phyloP scores from a whole-genome alignment of 2,888 invertebrate genomes.

The Steinernema carpocapsae region DNA sequence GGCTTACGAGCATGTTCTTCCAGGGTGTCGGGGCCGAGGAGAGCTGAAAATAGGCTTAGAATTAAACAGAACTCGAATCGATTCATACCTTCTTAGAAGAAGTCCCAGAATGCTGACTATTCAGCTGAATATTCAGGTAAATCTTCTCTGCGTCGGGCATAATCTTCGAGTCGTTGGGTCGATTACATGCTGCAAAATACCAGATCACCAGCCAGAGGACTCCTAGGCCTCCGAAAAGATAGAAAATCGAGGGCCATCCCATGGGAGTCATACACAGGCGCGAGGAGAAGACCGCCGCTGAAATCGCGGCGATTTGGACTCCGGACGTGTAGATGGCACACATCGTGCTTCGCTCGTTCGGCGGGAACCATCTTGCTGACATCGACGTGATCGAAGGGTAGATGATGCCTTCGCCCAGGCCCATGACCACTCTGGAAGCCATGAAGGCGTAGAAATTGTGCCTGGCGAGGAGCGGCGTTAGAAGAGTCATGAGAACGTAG shows the following conservation, averaged over 20 bases:
- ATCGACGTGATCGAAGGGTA: conserved; percentile 44
- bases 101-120: conserved; percentile 20
- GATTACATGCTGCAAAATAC: conserved; percentile 43
- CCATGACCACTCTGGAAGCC: conserved; percentile 51
- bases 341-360: conserved; percentile 25
- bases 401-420: conserved; percentile 51
- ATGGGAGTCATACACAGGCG: conserved; percentile 27
- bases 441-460: conserved; percentile 50
- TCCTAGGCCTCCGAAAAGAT: conserved; percentile 39
- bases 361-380: conserved; percentile 38
- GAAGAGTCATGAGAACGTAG: conserved; percentile 45
- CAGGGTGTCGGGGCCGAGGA: conserved; percentile 41
- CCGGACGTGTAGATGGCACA: conserved; percentile 36
- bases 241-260: conserved; percentile 43
- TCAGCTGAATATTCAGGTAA: conserved; percentile 42
- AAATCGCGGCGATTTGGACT: conserved; percentile 9
- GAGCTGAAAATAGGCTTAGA: conserved; percentile 24
- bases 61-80: conserved; percentile 20
- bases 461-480: conserved; percentile 50
- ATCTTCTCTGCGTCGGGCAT: conserved; percentile 46
- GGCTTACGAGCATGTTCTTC: conserved; percentile 40
- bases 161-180: conserved; percentile 48
- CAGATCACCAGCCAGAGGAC: conserved; percentile 37
- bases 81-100: conserved; percentile 15
- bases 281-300: conserved; percentile 24